Base-by-base conservation (phyloP, 2,797 vertebrate genomes). In the Alectoris magna region DNA sequence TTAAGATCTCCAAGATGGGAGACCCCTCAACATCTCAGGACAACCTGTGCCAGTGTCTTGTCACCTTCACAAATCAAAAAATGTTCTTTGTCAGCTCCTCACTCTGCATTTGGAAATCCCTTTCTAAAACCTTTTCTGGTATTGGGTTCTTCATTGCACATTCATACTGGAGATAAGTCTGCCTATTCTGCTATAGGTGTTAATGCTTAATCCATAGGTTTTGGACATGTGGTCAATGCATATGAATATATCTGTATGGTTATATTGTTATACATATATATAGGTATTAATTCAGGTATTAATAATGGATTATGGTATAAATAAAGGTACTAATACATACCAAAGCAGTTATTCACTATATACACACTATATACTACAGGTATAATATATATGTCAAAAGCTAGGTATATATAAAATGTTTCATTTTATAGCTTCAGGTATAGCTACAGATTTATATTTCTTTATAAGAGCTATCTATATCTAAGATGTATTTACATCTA, bases 41-140 rank as follows among this genome's bases (percentile, higher is more conserved):
- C 4, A 88, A 51, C 13, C 17, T 39, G 4, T 71, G 58, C 7
- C 39, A n/a, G 6, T 64, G 39, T 27, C 39, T 64, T 27, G 19
- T 64, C 62, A 43, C 27, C 18, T 41, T 43, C 39, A 10, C 27
- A 64, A 29, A 64, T 39, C 19, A 62, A 43, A 14, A 34, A 34
- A 67, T 0, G 0, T 11, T 46, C 6, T 18, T 78, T 62, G 13
- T 71, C 55, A 60, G 6, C 7, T 83, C 27, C 19, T 24, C 14
- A 26, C 31, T 49, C 36, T 48, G 15, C n/a, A 22, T 78, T 88
- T 86, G 14, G 16, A 34, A 72, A 55, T 48, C 2, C 4, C 27
- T 59, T 66, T 85, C 17, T 75, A 78, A 92, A 75, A 41, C 24
- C 36, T 44, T 15, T 69, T 4, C 7, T 12, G 48, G 11, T 39